Evolutionary conservation across 2,797 vertebrate species (phyloP).

Genomic region (Sebastes reedi): DNA sequence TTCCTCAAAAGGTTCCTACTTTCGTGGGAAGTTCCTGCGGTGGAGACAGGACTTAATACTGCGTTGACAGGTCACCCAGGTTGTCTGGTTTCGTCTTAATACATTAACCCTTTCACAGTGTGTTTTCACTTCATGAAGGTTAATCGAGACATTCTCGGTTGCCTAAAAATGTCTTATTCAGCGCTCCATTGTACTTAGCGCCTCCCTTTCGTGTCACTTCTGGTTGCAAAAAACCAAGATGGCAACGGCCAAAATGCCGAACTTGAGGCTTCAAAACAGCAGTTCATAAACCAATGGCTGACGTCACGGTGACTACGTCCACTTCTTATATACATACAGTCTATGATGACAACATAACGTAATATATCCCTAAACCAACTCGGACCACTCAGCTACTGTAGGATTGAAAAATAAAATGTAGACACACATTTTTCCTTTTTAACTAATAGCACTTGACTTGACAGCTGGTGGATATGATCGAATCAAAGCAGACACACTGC

Average conservation of each 20-base stretch:
- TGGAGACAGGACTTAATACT: no score
- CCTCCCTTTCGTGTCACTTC: background rate
- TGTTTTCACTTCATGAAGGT: no score
- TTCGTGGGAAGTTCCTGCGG: no score
- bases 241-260: background rate
- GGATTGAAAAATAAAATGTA: slow-evolving; percentile 1
- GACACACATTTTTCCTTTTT: background rate
- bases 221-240: background rate
- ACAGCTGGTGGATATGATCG: slow-evolving; percentile 20
- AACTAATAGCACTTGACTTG: slow-evolving; percentile 37
- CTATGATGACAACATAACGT: no score
- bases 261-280: background rate
- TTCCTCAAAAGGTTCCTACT: no score
- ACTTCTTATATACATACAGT: background rate
- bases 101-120: no score
- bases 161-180: no score
- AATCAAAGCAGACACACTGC: slow-evolving; percentile 26
- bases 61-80: no score
- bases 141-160: no score
- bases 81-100: no score
- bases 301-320: background rate
- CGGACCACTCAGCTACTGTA: background rate
- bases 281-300: background rate
- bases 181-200: background rate
- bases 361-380: background rate